Conservation (phyloP, 2,113 vertebrate species). For the Accipiter cooperii region DNA sequence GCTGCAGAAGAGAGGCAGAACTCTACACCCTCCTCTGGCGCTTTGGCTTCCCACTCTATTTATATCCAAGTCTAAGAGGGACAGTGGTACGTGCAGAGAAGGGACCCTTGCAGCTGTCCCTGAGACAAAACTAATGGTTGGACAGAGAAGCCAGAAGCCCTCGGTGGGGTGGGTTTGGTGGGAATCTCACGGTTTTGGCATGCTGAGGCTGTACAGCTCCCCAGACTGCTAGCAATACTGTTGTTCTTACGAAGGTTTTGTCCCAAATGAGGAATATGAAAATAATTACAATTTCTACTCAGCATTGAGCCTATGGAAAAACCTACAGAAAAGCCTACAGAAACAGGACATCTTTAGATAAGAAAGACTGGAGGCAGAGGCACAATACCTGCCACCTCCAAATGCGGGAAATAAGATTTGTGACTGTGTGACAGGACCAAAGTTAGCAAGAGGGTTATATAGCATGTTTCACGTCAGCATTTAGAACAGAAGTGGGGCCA, state of each 20-base stretch:
- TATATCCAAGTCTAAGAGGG: background rate
- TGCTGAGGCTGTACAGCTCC: background rate
- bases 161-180: background rate
- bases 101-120: background rate
- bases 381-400: background rate
- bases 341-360: background rate
- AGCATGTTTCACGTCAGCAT: background rate
- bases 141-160: background rate
- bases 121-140: background rate
- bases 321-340: background rate
- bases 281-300: background rate
- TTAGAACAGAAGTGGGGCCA: constrained; percentile 32
- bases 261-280: background rate
- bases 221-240: background rate
- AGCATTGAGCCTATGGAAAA: background rate
- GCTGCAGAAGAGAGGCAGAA: background rate
- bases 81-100: background rate
- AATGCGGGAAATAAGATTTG: background rate
- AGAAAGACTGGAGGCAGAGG: background rate
- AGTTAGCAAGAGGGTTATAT: constrained; percentile 4
- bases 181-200: background rate
- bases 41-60: background rate
- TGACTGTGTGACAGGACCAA: background rate
- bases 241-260: background rate
- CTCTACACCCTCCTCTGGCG: background rate